Evolutionary conservation across 2,797 vertebrate species (phyloP).

Genomic region (Parauchenoglanis ngamensis): DNA sequence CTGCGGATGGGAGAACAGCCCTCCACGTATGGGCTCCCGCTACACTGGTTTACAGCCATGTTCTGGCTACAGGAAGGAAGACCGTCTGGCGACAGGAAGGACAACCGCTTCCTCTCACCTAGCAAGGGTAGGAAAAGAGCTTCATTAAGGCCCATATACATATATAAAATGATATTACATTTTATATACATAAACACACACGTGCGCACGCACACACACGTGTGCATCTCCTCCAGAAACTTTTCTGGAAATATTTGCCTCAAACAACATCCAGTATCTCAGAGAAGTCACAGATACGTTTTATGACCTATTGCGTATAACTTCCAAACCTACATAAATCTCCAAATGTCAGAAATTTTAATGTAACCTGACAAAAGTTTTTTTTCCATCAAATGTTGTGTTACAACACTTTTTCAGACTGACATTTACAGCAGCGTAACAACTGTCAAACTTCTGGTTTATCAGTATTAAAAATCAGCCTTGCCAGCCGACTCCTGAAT

Average conservation of each 20-base stretch:
- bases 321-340: not conserved
- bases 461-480: not conserved
- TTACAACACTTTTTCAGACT: not conserved
- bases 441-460: not conserved
- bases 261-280: not conserved
- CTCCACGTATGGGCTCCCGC: conserved; percentile 86
- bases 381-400: not conserved
- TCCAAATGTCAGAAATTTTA: not conserved
- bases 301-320: not conserved
- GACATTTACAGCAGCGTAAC: not conserved
- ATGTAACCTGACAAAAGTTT: not conserved
- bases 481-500: not conserved
- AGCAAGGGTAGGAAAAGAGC: not conserved
- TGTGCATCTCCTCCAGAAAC: no score
- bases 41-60: conserved; percentile 66
- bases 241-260: not conserved
- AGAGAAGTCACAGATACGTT: not conserved
- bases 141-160: not conserved
- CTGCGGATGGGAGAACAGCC: conserved; percentile 93
- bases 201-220: not conserved
- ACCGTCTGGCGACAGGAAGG: conserved; percentile 78
- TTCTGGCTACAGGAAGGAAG: conserved; percentile 67
- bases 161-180: not conserved
- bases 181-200: not conserved
- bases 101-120: conserved; percentile 79